Evolutionary conservation across 2,113 vertebrate genomes (phyloP).

Genomic region (Solea senegalensis): DNA sequence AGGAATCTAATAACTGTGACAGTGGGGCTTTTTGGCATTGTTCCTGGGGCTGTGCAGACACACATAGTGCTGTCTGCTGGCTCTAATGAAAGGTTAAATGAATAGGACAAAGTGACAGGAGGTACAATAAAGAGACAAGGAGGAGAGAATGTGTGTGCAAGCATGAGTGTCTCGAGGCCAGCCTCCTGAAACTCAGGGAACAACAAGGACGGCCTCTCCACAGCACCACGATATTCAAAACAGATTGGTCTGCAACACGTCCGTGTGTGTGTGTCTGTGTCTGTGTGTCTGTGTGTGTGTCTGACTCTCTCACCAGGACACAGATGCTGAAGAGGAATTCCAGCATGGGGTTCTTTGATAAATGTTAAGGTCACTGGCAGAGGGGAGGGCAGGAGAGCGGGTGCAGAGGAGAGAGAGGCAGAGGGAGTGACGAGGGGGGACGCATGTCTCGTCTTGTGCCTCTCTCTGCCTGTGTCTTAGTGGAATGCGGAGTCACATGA

Average conservation of each 20-base stretch:
- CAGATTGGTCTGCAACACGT: slow-evolving; percentile 87
- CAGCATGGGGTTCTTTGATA: slow-evolving; percentile 89
- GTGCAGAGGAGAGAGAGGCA: slow-evolving; percentile 47
- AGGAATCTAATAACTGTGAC: slow-evolving; percentile 99
- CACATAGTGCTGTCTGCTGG: slow-evolving; percentile 89
- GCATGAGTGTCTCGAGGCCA: slow-evolving; percentile 76
- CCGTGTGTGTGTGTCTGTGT: slow-evolving; percentile 42
- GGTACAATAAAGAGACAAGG: slow-evolving; percentile 89
- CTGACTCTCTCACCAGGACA: slow-evolving; percentile 82
- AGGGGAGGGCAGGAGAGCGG: slow-evolving; percentile 41
- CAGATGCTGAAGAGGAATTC: slow-evolving; percentile 91
- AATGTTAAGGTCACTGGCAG: slow-evolving; percentile 90
- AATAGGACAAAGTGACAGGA: slow-evolving; percentile 97
- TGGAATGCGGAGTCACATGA: slow-evolving; percentile 86
- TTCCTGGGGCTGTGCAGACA: slow-evolving; percentile 83
- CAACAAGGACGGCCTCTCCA: slow-evolving; percentile 89
- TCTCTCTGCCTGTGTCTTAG: slow-evolving; percentile 85
- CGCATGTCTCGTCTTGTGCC: slow-evolving; percentile 87
- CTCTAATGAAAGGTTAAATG: slow-evolving; percentile 99
- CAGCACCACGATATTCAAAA: slow-evolving; percentile 91
- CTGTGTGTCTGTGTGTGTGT: slow-evolving; percentile 77
- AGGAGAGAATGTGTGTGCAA: slow-evolving; percentile 60
- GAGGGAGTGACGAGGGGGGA: slow-evolving; percentile 76
- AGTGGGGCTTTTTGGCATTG: slow-evolving; percentile 95
- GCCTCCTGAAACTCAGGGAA: slow-evolving; percentile 85